Evolutionary conservation across 1,140 invertebrate genomes (phyloP), one percentile per base, ranked within the genome.

Genomic region (Drosophila biarmipes): DNA sequence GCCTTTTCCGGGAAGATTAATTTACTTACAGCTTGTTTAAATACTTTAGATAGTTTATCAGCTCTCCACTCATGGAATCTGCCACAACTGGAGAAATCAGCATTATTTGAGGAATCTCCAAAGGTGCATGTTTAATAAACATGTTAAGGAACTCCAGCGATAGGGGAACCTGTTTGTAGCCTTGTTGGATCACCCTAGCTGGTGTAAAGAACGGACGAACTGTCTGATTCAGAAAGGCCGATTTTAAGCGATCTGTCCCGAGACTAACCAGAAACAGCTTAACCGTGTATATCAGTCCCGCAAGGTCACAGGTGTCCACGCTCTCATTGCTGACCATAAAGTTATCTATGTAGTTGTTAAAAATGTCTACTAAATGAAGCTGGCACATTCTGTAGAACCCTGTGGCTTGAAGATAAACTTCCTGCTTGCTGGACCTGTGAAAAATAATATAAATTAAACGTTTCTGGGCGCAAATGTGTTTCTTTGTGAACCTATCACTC

Each of bases 381-480:
- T 91, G 91, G 21, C 90, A 91, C 90, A 91, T 91, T 63, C 91
- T 91, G 46, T 91, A 91, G 69, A 91, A 91, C 2, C 90, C 90
- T 11, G 87, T 90, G 12, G 90, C 90, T 46, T 91, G 90, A 0
- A 91, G 61, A 49, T 91, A 91, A 6, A 91, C 81, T 40, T 91
- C 90, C 15, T 91, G 82, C 21, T 87, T 91, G 17, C 40, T 62
- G 4, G 87, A 91, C 14, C 90, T 91, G 54, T 12, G 58, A 42
- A 42, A 35, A 0, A 10, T 4, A 17, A 5, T 8, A 38, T 6
- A 38, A n/a, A n/a, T n/a, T n/a, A n/a, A n/a, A n/a, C n/a, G n/a
- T n/a, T n/a, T n/a, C n/a, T n/a, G n/a, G n/a, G n/a, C n/a, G n/a
- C n/a, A n/a, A n/a, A n/a, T n/a, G n/a, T n/a, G n/a, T n/a, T n/a